Evolutionary conservation across 2,113 vertebrate species (phyloP), one percentile per base, ranked within the genome.

Genomic region (Elachura formosa): DNA sequence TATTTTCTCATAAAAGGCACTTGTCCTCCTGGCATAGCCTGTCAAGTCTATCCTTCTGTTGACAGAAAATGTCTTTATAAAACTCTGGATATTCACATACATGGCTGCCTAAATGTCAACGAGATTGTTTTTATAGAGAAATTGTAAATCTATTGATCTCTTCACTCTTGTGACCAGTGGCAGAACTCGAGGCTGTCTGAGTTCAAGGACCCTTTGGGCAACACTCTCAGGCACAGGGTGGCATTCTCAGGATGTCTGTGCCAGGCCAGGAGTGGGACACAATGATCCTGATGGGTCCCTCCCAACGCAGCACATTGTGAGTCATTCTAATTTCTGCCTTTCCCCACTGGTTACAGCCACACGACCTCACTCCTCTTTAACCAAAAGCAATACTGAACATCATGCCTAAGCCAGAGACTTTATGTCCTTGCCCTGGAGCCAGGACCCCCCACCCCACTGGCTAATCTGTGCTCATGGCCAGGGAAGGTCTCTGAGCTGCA

Each of bases 371-470:
- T 29, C 5, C 40, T 75, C 89, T 54, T 34, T 9, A 66, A 82
- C n/a, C 63, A 51, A 85, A 86, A 94, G 94, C 94, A 95, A 97
- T 96, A 91, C 28, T 18, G 33, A 73, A 13, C 52, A 48, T 31
- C 55, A 28, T 12, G 38, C 62, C 9, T 2, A 12, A 86, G 82
- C 51, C 90, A 91, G 80, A 68, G 55, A 8, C 28, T 10, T 7
- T 9, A 0, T 22, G 63, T 46, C 21, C 61, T 54, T 31, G 8
- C 52, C 31, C 62, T 45, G 15, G 46, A 81, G 45, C 10, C 3
- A 9, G 75, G 51, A 4, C 45, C 34, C 14, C 78, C 2, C 0
- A 21, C 10, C n/a, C 43, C 1, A 1, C 14, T 0, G 0, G 71
- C 43, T 45, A 28, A 81, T 25, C 68, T 4, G 0, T 1, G 1